phyloP scores from a whole-genome alignment of 2,113 vertebrate genomes.

The Python bivittatus region DNA sequence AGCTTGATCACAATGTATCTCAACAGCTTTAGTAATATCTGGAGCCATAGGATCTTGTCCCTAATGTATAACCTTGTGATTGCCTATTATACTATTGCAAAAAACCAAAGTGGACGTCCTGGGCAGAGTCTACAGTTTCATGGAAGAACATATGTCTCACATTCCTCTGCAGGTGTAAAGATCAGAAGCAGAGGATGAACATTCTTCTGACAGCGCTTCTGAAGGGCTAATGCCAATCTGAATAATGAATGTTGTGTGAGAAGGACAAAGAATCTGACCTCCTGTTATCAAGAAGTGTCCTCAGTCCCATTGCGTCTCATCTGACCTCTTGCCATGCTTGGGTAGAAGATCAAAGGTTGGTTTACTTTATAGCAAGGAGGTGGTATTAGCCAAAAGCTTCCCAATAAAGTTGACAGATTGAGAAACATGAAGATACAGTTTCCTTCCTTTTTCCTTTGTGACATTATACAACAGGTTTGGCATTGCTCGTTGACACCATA shows the following conservation, averaged over 20 bases:
- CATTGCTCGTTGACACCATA: slow-evolving; percentile 35
- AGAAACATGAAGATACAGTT: neutral
- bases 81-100: neutral
- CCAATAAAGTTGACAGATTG: neutral
- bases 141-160: neutral
- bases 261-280: neutral
- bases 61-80: neutral
- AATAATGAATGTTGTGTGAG: neutral
- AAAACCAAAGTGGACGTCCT: neutral
- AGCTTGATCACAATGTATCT: neutral
- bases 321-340: neutral
- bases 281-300: neutral
- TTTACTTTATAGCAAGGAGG: slow-evolving; percentile 14
- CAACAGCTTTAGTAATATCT: neutral
- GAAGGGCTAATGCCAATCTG: neutral
- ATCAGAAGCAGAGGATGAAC: neutral
- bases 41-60: neutral
- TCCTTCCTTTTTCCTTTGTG: neutral
- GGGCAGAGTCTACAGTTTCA: neutral
- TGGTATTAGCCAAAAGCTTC: neutral
- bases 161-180: neutral
- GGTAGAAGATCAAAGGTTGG: neutral
- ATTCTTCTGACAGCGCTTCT: neutral
- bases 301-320: neutral
- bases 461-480: slow-evolving; percentile 38